Evolutionary conservation across 2,797 vertebrate genomes (phyloP).

Genomic region (Pseudocheirus occidentalis): DNA sequence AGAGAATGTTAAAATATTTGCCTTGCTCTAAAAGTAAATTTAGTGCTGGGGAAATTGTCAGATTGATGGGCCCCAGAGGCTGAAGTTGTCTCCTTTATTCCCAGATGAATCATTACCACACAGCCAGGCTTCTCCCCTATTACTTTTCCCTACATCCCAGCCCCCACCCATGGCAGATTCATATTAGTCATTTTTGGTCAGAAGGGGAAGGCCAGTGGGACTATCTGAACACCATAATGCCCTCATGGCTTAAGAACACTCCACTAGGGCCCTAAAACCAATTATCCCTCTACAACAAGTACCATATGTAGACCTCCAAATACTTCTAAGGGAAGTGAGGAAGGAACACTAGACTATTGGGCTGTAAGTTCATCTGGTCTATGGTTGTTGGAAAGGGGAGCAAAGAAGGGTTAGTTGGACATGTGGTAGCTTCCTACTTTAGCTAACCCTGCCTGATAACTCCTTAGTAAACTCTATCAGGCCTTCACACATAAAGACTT

Average conservation of each 20-base stretch:
- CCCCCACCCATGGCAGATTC: not conserved
- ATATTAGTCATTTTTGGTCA: not conserved
- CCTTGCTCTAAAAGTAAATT: constrained; percentile 31
- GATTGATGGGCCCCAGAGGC: not conserved
- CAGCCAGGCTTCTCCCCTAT: not conserved
- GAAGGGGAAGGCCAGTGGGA: not conserved
- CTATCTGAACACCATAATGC: not conserved
- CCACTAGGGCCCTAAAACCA: not conserved
- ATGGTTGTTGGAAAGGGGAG: not conserved
- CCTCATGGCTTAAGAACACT: not conserved
- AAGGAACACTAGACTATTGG: not conserved
- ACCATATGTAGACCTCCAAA: not conserved
- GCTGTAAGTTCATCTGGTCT: not conserved
- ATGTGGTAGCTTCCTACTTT: not conserved
- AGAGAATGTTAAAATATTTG: constrained; percentile 48
- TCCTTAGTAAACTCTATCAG: not conserved
- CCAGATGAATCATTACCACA: not conserved
- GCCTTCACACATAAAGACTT: not conserved
- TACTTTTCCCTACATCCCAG: not conserved
- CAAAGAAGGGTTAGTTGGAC: not conserved
- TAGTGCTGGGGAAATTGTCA: not conserved
- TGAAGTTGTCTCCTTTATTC: not conserved
- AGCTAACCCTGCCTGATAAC: not conserved
- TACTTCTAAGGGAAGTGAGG: not conserved
- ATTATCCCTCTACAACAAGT: not conserved